Conservation (phyloP, 2,888 invertebrate genomes). For the Platycheirus albimanus region DNA sequence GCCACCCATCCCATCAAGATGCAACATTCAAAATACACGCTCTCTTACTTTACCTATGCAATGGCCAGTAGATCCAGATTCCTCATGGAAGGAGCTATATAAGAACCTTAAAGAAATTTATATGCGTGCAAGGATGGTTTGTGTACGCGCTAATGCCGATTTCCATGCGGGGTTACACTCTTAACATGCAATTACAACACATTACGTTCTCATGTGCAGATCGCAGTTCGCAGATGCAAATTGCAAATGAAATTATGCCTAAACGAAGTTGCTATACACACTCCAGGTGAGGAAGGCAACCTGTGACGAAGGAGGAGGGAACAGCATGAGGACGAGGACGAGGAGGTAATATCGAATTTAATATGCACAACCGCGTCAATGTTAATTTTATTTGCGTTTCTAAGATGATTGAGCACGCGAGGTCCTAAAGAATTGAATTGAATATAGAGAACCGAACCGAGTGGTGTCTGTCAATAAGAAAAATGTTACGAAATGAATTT, state of each 20-base stretch:
- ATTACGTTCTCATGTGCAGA: slow-evolving; percentile 51
- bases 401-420: slow-evolving; percentile 71
- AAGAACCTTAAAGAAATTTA: slow-evolving; percentile 47
- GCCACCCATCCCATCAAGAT: not conserved
- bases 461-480: slow-evolving; percentile 59
- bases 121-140: slow-evolving; percentile 56
- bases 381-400: slow-evolving; percentile 71
- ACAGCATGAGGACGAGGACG: slow-evolving; percentile 12
- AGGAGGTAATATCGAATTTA: slow-evolving; percentile 49
- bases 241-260: slow-evolving; percentile 42
- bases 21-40: slow-evolving; percentile 5
- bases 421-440: slow-evolving; percentile 51
- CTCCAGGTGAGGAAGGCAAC: slow-evolving; percentile 33
- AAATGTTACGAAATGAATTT: slow-evolving; percentile 67
- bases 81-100: not conserved
- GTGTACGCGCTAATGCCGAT: slow-evolving; percentile 72
- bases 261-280: slow-evolving; percentile 21
- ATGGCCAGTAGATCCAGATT: no score
- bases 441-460: slow-evolving; percentile 44
- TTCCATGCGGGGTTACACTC: slow-evolving; percentile 64
- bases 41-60: no score
- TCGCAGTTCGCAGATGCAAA: slow-evolving; percentile 44
- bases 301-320: not conserved
- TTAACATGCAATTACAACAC: slow-evolving; percentile 71
- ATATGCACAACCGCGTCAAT: slow-evolving; percentile 68